These are phyloP conservation scores for Heterochromis multidens DNA, from an alignment of 2,113 vertebrate genomes.

Conservation along the genomic window DNA sequence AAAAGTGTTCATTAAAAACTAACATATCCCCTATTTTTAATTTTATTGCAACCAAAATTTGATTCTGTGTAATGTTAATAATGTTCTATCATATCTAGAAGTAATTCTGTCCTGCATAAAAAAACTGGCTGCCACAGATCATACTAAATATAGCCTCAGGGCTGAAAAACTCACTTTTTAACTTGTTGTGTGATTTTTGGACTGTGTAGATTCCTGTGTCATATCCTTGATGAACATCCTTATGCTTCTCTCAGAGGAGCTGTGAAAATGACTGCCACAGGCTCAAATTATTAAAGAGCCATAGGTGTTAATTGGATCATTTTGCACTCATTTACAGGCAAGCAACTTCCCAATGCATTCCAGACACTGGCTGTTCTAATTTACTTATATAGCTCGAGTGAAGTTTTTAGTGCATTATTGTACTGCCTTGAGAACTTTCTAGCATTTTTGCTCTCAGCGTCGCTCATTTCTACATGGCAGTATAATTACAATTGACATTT, in stretches of 20 bases:
- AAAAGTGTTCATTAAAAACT: neutral
- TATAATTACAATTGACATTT: constrained; percentile 62
- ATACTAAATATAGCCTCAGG: neutral
- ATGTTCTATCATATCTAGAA: neutral
- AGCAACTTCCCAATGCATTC: constrained; percentile 34
- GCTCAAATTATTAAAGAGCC: constrained; percentile 28
- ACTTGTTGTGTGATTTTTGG: neutral
- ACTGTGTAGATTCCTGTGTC: neutral
- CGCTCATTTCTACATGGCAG: neutral
- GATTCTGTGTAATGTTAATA: neutral
- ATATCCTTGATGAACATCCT: neutral
- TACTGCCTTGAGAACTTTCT: constrained; percentile 9
- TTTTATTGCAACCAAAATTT: neutral
- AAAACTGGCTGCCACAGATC: neutral
- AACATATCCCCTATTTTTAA: neutral
- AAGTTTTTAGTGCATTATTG: neutral
- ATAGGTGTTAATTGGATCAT: constrained; percentile 46
- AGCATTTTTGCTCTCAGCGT: neutral
- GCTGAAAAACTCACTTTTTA: neutral
- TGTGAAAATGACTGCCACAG: neutral
- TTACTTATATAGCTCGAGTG: neutral
- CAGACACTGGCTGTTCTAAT: constrained; percentile 2
- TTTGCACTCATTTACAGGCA: constrained; percentile 31
- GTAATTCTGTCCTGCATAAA: neutral
- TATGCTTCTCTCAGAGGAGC: neutral